phyloP scores from a whole-genome alignment of 2,797 vertebrate genomes.

The Chaenodraco wilsoni region DNA sequence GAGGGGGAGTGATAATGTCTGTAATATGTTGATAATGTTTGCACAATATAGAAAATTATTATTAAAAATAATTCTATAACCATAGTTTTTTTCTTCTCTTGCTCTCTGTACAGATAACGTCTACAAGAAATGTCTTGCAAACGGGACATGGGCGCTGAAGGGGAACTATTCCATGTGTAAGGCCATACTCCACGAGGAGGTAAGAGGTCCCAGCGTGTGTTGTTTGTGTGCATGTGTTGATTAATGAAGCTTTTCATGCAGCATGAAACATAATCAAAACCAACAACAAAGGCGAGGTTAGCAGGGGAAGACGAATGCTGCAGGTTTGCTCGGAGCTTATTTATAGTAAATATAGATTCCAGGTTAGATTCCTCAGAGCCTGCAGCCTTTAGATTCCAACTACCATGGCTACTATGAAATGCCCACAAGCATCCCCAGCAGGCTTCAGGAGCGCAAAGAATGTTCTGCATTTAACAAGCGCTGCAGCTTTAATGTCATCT shows the following conservation, averaged over 20 bases:
- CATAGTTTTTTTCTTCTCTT: constrained; percentile 4
- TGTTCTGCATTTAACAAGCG: constrained; percentile 9
- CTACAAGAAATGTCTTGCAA: constrained; percentile 90
- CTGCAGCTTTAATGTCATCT: constrained; percentile 22
- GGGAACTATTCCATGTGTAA: constrained; percentile 96
- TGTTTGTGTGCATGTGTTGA: constrained; percentile 11
- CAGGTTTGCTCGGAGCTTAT: constrained; percentile 16
- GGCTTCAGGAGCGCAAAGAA: constrained; percentile 27
- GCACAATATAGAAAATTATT: too few relatives aligned
- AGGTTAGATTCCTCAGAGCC: constrained; percentile 19
- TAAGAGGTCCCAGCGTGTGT: constrained; percentile 62
- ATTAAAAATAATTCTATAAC: not conserved
- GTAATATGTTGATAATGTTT: too few relatives aligned
- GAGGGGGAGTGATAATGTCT: too few relatives aligned
- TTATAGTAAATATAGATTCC: constrained; percentile 47
- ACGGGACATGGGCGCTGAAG: constrained; percentile 92
- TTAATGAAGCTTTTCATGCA: constrained; percentile 34
- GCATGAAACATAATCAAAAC: constrained; percentile 24
- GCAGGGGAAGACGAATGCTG: constrained; percentile 18
- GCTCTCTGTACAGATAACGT: constrained; percentile 87
- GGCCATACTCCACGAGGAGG: constrained; percentile 93
- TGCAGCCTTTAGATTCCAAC: constrained; percentile 25
- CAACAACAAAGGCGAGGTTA: constrained; percentile 22
- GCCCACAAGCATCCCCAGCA: constrained; percentile 21
- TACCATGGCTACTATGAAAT: not conserved